Evolutionary conservation across 2,888 invertebrate species (phyloP), one percentile per base, ranked within the genome.

Genomic region (Graphium colonna): DNA sequence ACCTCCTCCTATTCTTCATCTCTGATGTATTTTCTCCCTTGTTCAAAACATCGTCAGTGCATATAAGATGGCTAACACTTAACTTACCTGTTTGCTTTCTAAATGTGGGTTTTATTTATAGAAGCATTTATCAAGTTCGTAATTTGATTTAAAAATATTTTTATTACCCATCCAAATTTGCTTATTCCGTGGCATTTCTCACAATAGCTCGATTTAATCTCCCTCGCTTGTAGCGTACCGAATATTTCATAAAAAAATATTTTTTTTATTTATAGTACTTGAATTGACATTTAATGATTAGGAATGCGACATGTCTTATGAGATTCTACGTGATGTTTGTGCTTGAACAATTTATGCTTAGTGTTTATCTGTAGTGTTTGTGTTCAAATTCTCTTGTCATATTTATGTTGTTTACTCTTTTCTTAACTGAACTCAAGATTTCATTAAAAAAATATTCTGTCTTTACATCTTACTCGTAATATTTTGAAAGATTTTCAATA

Each of bases 221-320:
- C n/a, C n/a, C n/a, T n/a, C 71, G 56, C 65, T 62, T 62, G 65
- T 61, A 64, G 72, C 76, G 83, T 82, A 67, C 76, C 83, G 83
- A 86, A 86, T 86, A 83, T 85, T 82, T 84, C 80, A 86, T 83
- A 79, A 79, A 78, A 75, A 65, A 67, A 63, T 69, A 73, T 79
- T 84, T 83, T 77, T 83, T 79, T 75, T 72, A 61, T 69, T 69
- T 64, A 66, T 62, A 73, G 63, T 67, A 66, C 72, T 62, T 62
- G 63, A 72, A 86, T 85, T 86, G 85, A 71, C 85, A 86, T 84
- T 79, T 83, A 84, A 85, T 86, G 84, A 84, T 71, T 67, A 63
- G 68, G 61, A 61, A 63, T 39, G 33, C 31, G 57, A 65, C 64
- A 61, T 57, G 60, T 57, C 59, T 62, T 60, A 65, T 60, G 60